Evolutionary conservation across 2,113 vertebrate genomes (phyloP), one percentile per base, ranked within the genome.

Genomic region (Corythornis madagascariensis): DNA sequence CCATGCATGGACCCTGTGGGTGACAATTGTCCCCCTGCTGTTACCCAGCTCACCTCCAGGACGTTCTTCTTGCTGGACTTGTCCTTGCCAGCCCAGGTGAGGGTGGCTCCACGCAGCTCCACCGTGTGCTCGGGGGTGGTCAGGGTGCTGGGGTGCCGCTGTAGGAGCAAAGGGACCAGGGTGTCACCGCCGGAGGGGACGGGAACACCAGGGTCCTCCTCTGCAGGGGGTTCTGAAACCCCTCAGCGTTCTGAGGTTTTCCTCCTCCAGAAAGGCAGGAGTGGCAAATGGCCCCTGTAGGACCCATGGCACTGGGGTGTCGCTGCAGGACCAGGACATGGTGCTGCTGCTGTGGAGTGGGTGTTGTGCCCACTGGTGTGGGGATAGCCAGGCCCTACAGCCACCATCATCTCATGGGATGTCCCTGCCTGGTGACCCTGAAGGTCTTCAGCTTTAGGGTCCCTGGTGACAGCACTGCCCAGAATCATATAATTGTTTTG

Each of bases 51-150:
- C 94, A 99, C 99, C 98, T 99, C 99, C 56, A 99, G 92, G 71
- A 99, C 99, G 10, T 99, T 98, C 92, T 99, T 99, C 95, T 98
- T 99, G 97, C 99, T 99, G 69, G 99, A 99, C 71, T 99, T 99
- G 40, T 99, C 99, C 93, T 97, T 99, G n/a, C 97, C 9, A 6
- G 98, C 99, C 99, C 98, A 98, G 89, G 94, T 38, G 19, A 99
- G 96, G 18, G 94, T 89, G 25, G 99, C 98, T 40, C 99, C 99
- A 2, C 94, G 97, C 66, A 99, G 97, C 25, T 99, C 98, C 94
- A 99, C 98, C 0, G 98, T 98, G 82, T 99, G 97, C 93, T 99
- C 99, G 0, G 99, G 98, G 9, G 97, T 98, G 31, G 98, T 99
- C 92, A 99, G 97, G 95, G 98, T 98, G 93, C 97, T 98, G 70